phyloP scores from a whole-genome alignment of 1,140 invertebrate genomes.

The Drosophila ambigua region DNA sequence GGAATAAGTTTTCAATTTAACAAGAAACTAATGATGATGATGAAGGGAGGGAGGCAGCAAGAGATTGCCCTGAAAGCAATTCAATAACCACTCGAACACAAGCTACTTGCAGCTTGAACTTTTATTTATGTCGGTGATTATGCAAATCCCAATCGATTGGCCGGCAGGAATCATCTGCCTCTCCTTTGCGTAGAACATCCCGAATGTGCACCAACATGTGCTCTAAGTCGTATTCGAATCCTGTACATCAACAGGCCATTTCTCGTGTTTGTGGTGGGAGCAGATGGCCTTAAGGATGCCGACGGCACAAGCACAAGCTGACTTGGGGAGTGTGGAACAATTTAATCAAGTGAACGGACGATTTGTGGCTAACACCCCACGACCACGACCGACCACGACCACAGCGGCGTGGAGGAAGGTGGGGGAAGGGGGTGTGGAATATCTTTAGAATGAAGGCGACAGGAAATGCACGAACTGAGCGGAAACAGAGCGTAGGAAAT shows the following conservation, averaged over 20 bases:
- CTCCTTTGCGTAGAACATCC: constrained; percentile 7
- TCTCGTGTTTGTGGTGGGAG: constrained; percentile 5
- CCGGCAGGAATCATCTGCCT: constrained; percentile 33
- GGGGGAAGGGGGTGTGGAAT: not conserved
- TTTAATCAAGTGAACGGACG: constrained; percentile 69
- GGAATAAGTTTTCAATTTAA: constrained; percentile 39
- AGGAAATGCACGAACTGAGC: constrained; percentile 65
- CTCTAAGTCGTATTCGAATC: constrained; percentile 16
- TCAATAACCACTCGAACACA: constrained; percentile 1
- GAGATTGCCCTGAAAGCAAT: constrained; percentile 31
- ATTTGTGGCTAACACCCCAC: constrained; percentile 64
- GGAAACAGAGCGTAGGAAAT: constrained; percentile 64
- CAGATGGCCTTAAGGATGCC: no score
- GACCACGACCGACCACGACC: constrained; percentile 1
- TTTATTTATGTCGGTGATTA: constrained; percentile 44
- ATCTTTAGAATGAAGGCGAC: constrained; percentile 46
- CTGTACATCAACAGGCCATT: constrained; percentile 54
- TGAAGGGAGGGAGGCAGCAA: not conserved
- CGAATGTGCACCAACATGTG: constrained; percentile 44
- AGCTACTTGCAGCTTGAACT: constrained; percentile 28
- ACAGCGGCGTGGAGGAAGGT: not conserved
- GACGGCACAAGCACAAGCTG: constrained; percentile 9
- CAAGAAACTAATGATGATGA: constrained; percentile 10
- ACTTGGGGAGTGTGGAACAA: constrained; percentile 54
- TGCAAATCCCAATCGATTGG: constrained; percentile 54